These are phyloP conservation scores for Coreius guichenoti DNA, from an alignment of 2,797 vertebrate genomes.

Conservation along the genomic window DNA sequence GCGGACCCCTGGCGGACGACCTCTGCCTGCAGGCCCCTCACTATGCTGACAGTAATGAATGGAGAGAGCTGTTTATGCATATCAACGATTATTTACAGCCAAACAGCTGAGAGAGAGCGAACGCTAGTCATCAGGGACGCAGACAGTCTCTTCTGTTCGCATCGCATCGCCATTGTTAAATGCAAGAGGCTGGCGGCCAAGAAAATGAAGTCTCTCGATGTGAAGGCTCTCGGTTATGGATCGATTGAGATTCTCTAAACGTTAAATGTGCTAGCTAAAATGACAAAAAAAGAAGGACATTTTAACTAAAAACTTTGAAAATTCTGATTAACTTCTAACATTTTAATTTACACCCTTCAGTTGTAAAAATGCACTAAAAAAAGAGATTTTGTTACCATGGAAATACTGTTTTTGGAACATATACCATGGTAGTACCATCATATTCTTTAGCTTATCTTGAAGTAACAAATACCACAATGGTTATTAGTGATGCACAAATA, in stretches of 20 bases:
- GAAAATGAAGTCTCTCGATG: slow-evolving; percentile 28
- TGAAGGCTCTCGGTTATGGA: slow-evolving; percentile 13
- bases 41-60: slow-evolving; percentile 83
- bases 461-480: background rate
- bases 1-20: slow-evolving; percentile 84
- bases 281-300: background rate
- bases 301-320: background rate
- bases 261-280: background rate
- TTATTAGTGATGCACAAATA: background rate
- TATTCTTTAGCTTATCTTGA: background rate
- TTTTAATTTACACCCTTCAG: background rate
- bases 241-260: background rate
- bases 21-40: slow-evolving; percentile 82
- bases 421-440: background rate
- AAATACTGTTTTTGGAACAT: background rate
- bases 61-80: slow-evolving; percentile 78
- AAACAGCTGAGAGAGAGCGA: slow-evolving; percentile 71
- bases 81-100: slow-evolving; percentile 81
- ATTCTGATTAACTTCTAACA: background rate
- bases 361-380: background rate
- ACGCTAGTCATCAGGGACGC: slow-evolving; percentile 61
- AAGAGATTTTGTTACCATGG: background rate
- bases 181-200: slow-evolving; percentile 45
- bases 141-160: slow-evolving; percentile 57
- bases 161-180: slow-evolving; percentile 56